Evolutionary conservation across 2,888 invertebrate species (phyloP).

Genomic region (Ferdinandea cuprea): DNA sequence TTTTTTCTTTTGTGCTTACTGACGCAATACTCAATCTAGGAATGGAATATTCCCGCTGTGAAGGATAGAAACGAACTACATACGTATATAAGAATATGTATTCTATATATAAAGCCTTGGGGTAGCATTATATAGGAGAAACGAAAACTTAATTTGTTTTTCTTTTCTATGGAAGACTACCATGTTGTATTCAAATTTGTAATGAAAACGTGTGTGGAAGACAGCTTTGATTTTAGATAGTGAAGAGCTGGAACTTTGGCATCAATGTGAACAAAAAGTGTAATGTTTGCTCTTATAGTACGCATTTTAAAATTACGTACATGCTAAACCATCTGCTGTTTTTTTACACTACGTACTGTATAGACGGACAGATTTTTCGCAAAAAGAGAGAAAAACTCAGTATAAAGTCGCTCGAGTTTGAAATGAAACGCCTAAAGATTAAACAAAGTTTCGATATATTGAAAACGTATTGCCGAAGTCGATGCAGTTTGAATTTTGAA

Average conservation of each 20-base stretch:
- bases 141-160: slow-evolving; percentile 36
- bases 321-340: no score
- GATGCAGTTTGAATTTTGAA: no score
- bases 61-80: slow-evolving; percentile 4
- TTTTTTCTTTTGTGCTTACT: slow-evolving; percentile 50
- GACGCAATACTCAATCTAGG: slow-evolving; percentile 37
- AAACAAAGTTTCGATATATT: no score
- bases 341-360: no score
- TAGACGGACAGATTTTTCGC: no score
- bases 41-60: slow-evolving; percentile 9
- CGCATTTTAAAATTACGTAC: no score
- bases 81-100: neutral
- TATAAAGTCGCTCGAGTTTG: no score
- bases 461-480: no score
- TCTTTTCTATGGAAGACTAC: slow-evolving; percentile 16
- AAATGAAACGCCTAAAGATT: no score
- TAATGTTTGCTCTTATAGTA: no score
- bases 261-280: no score
- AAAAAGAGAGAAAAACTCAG: no score
- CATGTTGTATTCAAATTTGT: slow-evolving; percentile 47
- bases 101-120: slow-evolving; percentile 9
- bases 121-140: slow-evolving; percentile 12
- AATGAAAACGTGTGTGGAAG: slow-evolving; percentile 39
- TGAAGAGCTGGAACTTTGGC: neutral
- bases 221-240: neutral